Conservation (phyloP, 2,113 vertebrate genomes). For the Piprites chloris region DNA sequence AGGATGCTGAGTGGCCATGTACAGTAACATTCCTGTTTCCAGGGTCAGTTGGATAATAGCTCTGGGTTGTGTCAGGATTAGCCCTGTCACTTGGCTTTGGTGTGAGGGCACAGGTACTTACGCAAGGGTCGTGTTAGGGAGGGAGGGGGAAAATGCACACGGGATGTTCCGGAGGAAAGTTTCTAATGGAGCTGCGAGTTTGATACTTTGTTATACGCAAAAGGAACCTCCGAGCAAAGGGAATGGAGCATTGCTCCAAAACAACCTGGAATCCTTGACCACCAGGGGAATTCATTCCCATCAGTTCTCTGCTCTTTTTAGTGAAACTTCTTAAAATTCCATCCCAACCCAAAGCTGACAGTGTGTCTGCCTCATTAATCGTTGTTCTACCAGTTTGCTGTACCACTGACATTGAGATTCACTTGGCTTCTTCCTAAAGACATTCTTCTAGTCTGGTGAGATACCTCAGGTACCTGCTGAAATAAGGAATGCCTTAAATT, state of each 20-base stretch:
- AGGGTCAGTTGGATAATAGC: background rate
- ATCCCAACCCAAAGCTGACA: background rate
- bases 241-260: background rate
- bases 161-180: background rate
- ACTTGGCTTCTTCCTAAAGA: background rate
- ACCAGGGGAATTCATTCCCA: background rate
- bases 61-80: background rate
- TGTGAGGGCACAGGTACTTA: background rate
- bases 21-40: background rate
- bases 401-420: background rate
- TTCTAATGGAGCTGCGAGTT: accelerated
- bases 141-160: background rate
- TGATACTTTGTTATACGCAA: background rate
- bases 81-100: background rate
- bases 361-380: background rate
- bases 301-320: background rate
- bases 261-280: background rate
- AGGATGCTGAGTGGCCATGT: accelerated
- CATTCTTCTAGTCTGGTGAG: background rate
- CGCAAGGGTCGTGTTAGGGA: background rate
- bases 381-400: background rate
- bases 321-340: background rate
- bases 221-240: background rate
- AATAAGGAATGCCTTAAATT: background rate
- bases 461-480: background rate